Conservation (phyloP, 2,113 vertebrate species). For the Xenopus laevis region DNA sequence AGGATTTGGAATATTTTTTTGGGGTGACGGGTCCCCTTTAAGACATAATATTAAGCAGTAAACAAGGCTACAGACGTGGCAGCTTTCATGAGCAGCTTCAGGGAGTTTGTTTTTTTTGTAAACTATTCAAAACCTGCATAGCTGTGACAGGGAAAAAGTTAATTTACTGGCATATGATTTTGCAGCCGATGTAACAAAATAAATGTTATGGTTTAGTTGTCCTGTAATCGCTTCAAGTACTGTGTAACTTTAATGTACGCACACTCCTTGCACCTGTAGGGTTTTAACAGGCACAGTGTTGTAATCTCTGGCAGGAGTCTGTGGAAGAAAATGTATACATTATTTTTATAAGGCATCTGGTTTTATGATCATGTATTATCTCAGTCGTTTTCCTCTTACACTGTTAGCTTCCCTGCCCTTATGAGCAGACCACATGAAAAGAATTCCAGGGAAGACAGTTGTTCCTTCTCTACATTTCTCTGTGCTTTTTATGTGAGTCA, state of each 20-base stretch:
- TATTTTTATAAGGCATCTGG: constrained; percentile 39
- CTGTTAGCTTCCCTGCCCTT: constrained; percentile 18
- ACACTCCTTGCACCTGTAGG: constrained; percentile 28
- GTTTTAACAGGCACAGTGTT: constrained; percentile 32
- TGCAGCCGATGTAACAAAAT: no score
- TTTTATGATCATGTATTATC: constrained; percentile 31
- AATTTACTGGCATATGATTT: no score
- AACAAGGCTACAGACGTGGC: no score
- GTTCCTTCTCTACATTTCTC: constrained; percentile 14
- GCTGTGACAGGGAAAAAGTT: no score
- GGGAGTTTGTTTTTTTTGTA: no score
- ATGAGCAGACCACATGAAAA: constrained; percentile 31
- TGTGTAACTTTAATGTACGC: neutral
- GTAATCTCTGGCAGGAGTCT: constrained; percentile 32
- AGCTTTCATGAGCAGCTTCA: no score
- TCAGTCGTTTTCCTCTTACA: constrained; percentile 19
- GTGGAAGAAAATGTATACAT: constrained; percentile 31
- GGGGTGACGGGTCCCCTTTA: no score
- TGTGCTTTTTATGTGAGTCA: constrained; percentile 25
- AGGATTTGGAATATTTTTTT: no score
- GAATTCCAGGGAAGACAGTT: constrained; percentile 2
- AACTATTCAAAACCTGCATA: no score
- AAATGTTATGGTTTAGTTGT: neutral
- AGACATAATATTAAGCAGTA: no score
- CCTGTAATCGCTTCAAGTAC: neutral